Base-by-base conservation (phyloP, 1,140 invertebrate species). In the Listronotus oregonensis region DNA sequence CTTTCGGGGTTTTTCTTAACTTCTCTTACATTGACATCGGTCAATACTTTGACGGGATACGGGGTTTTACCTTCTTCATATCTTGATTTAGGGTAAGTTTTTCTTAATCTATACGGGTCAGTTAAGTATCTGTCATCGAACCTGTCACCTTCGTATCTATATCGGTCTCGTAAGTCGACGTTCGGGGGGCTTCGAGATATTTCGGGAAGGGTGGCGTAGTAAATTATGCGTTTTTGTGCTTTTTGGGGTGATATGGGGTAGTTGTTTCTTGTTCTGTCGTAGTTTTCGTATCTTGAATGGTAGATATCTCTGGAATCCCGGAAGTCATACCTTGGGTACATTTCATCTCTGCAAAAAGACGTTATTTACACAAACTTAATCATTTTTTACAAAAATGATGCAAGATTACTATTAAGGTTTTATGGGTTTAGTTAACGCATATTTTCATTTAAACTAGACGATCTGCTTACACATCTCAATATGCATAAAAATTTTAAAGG, bases 181-280 rank as follows among this genome's bases (percentile, higher is more conserved):
- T 77, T 77, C 12, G 79, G 76, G 1, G 79, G 77, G 7, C 73
- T 78, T 34, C 81, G 72, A 0, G 81, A 76, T 37, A 83, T 75
- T 70, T 83, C 81, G 3, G 81, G 81, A 9, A 83, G 69, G 64
- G 81, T 80, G 34, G 81, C 81, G 58, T 83, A 83, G 64, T 83
- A 83, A 39, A 80, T 76, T 15, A 82, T 81, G 14, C 82, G 72
- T 6, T 77, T 72, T 51, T 80, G 77, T 49, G 73, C 66, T 12
- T 63, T 68, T 52, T 49, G 32, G 10, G 56, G 17, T 10, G 44
- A 42, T 6, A 40, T 37, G 3, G 47, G 18, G 11, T 32, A 46
- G 60, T 52, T 12, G 14, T 63, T 56, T n/a, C 51, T 11, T n/a
- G 32, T 32, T 56, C 64, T 51, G 10, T 55, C 15, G 32, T 64